Base-by-base conservation (phyloP, 2,113 vertebrate genomes). In the Stegastes partitus region DNA sequence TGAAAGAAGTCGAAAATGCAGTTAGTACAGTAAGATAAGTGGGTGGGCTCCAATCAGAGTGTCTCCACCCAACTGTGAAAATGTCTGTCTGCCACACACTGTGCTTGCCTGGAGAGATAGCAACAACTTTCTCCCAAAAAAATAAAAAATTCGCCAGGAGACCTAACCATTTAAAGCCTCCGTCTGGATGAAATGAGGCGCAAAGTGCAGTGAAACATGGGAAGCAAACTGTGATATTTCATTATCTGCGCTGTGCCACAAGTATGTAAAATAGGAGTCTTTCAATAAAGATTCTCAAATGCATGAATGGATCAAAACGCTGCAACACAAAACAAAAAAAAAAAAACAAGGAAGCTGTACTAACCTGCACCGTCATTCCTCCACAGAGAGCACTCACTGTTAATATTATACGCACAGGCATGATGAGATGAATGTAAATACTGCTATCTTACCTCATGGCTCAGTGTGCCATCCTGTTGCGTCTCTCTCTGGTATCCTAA, bases 1-100 rank as follows among this genome's bases (percentile, higher is more conserved):
- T 65, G 59, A 81, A 72, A 78, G 57, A 62, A 74, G 61, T 22
- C 26, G 64, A 65, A 78, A 70, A 73, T 53, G 57, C 68, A 77
- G 77, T 63, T 59, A 56, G 47, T 31, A 37, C 58, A 61, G 55
- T 23, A 9, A 77, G 73, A 78, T 66, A 77, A 81, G 74, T 64
- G 77, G 45, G 51, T 74, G 25, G 61, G 71, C 53, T 74, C 34
- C 5, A 68, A 68, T 84, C 58, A 61, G 56, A 68, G 56, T 19
- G 80, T 42, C 65, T 81, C 82, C 63, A 81, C 57, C 79, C 66
- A 26, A 51, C 80, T 82, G 81, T 76, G 67, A 82, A 89, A 79
- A 81, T 68, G 72, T 82, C 76, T 79, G 18, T 57, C 66, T 44
- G 69, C 42, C 58, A 55, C 69, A 68, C 45, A 65, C 56, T 56